Base-by-base conservation (phyloP, 2,113 vertebrate genomes). In the Sminthopsis crassicaudata region DNA sequence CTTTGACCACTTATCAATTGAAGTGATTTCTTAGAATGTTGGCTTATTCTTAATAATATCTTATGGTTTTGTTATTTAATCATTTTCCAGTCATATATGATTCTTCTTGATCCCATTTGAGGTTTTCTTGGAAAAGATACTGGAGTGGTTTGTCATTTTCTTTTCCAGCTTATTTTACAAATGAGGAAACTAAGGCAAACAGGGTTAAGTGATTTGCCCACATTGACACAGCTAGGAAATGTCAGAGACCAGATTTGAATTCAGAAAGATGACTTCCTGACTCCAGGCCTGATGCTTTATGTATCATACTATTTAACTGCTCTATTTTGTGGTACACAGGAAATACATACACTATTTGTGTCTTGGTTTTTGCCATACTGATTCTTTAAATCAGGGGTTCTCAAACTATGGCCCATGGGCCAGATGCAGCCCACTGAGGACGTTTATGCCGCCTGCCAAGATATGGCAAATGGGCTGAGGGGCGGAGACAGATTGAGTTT, bases 361-460 rank as follows among this genome's bases (percentile, higher is more conserved):
- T 53, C 46, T 92, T 3, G 23, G 54, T 48, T 0, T 95, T 93
- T 89, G 42, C 89, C 52, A 24, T 27, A 12, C 0, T 91, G 2
- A 25, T 95, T 53, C 50, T 94, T 90, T 89, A 92, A 19, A 46
- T 25, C n/a, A n/a, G n/a, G n/a, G n/a, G n/a, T n/a, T n/a, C n/a
- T n/a, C n/a, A n/a, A n/a, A n/a, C n/a, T n/a, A n/a, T n/a, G n/a
- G n/a, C n/a, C n/a, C n/a, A n/a, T n/a, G n/a, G n/a, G n/a, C n/a
- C n/a, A n/a, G n/a, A n/a, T n/a, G n/a, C n/a, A n/a, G n/a, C n/a
- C n/a, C n/a, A n/a, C n/a, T n/a, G n/a, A n/a, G n/a, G n/a, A n/a
- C n/a, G n/a, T n/a, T n/a, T n/a, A n/a, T n/a, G n/a, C n/a, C n/a
- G n/a, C n/a, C n/a, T n/a, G n/a, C n/a, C n/a, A n/a, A n/a, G n/a